Evolutionary conservation across 2,797 vertebrate genomes (phyloP).

Genomic region (Leptatherina wallacei): DNA sequence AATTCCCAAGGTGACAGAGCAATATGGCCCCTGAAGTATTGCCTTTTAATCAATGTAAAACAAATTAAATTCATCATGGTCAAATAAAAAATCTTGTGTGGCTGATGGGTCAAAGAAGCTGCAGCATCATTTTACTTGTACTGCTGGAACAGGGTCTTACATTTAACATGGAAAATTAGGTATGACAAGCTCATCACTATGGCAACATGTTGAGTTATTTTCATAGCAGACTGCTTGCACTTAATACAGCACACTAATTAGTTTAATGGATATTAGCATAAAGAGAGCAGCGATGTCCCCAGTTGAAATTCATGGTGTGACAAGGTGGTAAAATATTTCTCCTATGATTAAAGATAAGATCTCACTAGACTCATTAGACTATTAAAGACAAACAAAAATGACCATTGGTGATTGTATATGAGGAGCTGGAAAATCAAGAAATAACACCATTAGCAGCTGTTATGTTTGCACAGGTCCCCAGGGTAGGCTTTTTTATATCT

Average conservation of each 20-base stretch:
- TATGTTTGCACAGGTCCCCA: not conserved
- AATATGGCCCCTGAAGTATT: not conserved
- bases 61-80: slow-evolving; percentile 1
- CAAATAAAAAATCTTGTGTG: not conserved
- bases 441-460: not conserved
- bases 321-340: slow-evolving; percentile 29
- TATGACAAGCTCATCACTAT: slow-evolving; percentile 24
- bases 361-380: slow-evolving; percentile 18
- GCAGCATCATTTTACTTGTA: not conserved
- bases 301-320: slow-evolving; percentile 24
- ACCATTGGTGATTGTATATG: slow-evolving; percentile 16
- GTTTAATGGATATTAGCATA: slow-evolving; percentile 52
- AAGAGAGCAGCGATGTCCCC: slow-evolving; percentile 6
- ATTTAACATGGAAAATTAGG: slow-evolving; percentile 11
- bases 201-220: slow-evolving; percentile 34
- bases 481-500: slow-evolving; percentile 9
- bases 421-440: slow-evolving; percentile 1
- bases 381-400: slow-evolving; percentile 20
- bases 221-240: slow-evolving; percentile 10
- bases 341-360: slow-evolving; percentile 6
- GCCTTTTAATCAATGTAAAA: not conserved
- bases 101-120: slow-evolving; percentile 13
- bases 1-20: not conserved
- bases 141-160: not conserved
- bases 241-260: slow-evolving; percentile 40